Evolutionary conservation across 2,113 vertebrate genomes (phyloP).

Genomic region (Brevimyrus niger): DNA sequence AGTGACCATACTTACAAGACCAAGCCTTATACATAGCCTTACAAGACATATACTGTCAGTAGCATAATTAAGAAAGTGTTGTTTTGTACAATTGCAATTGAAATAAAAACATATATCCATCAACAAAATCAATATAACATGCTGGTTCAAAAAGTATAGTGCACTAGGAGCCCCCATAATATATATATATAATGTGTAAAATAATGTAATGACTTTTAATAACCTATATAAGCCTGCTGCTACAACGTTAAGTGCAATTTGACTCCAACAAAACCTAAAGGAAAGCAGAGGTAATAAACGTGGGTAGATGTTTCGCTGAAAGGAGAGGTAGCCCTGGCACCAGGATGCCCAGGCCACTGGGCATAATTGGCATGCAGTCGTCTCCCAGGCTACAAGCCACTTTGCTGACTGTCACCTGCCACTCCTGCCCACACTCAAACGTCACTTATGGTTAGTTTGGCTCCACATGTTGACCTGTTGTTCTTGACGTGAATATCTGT

Average conservation of each 20-base stretch:
- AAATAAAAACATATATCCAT: background rate
- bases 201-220: background rate
- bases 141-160: background rate
- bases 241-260: background rate
- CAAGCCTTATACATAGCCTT: no score
- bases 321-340: background rate
- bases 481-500: slow-evolving; percentile 6
- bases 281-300: background rate
- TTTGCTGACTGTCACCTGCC: slow-evolving; percentile 8
- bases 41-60: no score
- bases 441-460: background rate
- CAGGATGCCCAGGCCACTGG: background rate
- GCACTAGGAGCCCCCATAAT: background rate
- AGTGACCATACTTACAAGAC: background rate
- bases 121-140: background rate
- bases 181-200: background rate
- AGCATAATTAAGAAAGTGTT: background rate
- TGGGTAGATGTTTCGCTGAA: background rate
- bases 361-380: slow-evolving; percentile 9
- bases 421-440: slow-evolving; percentile 2
- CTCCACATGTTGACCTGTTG: slow-evolving; percentile 12
- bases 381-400: slow-evolving; percentile 13
- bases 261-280: background rate
- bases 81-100: background rate
- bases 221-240: background rate